These are phyloP conservation scores for Casuarius casuarius DNA, from an alignment of 2,113 vertebrate genomes.

Conservation along the genomic window DNA sequence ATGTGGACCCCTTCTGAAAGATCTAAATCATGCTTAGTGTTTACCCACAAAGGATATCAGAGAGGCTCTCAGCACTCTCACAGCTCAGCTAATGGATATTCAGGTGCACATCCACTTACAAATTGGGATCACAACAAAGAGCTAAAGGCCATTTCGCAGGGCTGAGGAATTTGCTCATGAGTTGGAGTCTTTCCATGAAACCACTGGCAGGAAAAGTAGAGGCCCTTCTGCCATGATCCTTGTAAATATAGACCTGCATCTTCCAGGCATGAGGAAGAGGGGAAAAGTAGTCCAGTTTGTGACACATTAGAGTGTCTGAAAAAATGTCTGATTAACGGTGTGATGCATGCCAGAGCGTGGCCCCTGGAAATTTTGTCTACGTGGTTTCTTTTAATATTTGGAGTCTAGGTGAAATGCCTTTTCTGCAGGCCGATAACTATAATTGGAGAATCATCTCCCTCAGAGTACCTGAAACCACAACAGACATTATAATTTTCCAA, in stretches of 20 bases:
- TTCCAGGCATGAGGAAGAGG: background rate
- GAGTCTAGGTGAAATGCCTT: background rate
- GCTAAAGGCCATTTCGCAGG: background rate
- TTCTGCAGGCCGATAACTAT: background rate
- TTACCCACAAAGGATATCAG: background rate
- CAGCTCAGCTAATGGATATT: background rate
- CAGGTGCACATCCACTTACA: background rate
- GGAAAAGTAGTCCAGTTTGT: background rate
- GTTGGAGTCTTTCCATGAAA: background rate
- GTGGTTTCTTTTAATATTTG: background rate
- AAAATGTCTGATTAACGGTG: background rate
- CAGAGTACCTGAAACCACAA: background rate
- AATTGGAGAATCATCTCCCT: background rate
- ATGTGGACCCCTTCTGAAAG: rapidly evolving
- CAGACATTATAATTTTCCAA: background rate
- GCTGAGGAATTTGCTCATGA: background rate
- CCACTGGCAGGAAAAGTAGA: background rate
- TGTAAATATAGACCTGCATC: background rate
- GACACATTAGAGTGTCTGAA: background rate
- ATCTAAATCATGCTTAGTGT: rapidly evolving
- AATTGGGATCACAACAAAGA: background rate
- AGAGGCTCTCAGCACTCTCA: background rate
- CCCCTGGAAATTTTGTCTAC: background rate
- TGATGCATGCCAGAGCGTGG: background rate
- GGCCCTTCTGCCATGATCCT: background rate